These are phyloP conservation scores for Tamias sibiricus DNA, from an alignment of 2,113 vertebrate genomes.

Conservation along the genomic window DNA sequence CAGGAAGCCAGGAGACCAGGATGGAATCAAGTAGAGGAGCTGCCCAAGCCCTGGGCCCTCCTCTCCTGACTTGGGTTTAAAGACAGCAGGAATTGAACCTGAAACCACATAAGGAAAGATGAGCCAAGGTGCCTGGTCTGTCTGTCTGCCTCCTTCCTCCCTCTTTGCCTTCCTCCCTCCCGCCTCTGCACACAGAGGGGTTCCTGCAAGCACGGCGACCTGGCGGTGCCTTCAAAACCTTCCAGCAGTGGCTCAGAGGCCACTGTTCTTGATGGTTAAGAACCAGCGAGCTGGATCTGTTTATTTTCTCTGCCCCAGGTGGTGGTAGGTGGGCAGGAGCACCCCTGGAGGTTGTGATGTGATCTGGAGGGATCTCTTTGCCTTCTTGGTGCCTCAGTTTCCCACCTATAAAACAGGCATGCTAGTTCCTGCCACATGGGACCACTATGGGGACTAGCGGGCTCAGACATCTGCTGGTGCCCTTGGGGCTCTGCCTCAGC, in stretches of 20 bases:
- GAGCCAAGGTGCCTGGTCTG: no score
- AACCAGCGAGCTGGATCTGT: background rate
- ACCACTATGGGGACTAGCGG: background rate
- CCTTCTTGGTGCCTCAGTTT: background rate
- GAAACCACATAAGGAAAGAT: background rate
- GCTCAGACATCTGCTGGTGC: no score
- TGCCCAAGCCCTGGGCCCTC: background rate
- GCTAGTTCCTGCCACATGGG: background rate
- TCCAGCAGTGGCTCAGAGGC: background rate
- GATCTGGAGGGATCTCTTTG: background rate
- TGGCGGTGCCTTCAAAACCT: background rate
- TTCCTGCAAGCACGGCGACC: rapidly evolving
- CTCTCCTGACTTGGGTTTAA: background rate
- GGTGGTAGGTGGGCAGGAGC: background rate
- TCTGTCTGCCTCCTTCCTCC: background rate
- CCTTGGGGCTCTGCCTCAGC: no score
- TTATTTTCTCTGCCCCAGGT: background rate
- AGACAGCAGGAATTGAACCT: background rate
- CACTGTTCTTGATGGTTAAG: no score
- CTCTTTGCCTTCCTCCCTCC: background rate
- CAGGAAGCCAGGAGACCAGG: background rate
- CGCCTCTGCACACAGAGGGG: background rate
- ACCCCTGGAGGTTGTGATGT: background rate
- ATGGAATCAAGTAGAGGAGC: background rate
- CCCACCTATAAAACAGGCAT: background rate